A percentile compares a stretch with the other conserved stretches of the same genome.
phyloP scores from a whole-genome alignment of 2,797 vertebrate genomes.

The Enteromius radiatus region DNA sequence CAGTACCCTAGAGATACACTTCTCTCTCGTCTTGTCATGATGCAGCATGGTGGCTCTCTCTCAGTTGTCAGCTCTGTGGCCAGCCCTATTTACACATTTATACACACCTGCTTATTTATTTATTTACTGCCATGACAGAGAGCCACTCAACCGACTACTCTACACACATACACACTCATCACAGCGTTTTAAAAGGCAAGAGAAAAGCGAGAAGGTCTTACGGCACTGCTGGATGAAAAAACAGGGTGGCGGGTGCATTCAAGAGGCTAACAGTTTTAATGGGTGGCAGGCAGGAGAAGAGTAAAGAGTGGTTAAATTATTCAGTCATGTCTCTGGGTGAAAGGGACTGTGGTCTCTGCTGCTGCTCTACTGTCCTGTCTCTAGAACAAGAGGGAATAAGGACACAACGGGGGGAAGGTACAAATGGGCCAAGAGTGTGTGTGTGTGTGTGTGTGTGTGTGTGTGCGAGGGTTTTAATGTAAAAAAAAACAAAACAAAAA shows the following conservation, averaged over 20 bases:
- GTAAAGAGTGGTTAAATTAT: constrained; percentile 51
- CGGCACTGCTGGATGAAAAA: constrained; percentile 17
- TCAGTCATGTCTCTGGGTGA: constrained; percentile 60
- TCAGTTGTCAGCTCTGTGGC: constrained; percentile 54
- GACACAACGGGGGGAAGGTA: constrained; percentile 35
- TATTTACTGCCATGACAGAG: constrained; percentile 77
- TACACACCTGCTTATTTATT: constrained; percentile 79
- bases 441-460: neutral
- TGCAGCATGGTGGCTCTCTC: constrained; percentile 69
- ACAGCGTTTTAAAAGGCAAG: constrained; percentile 61
- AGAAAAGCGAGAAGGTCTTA: constrained; percentile 37
- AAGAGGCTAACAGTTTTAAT: constrained; percentile 86
- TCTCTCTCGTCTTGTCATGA: constrained; percentile 41
- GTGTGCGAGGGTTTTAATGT: neutral
- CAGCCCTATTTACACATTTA: constrained; percentile 55
- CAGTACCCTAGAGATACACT: constrained; percentile 37
- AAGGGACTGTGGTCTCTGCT: constrained; percentile 49
- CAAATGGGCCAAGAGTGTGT: constrained; percentile 38
- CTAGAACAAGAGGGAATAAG: constrained; percentile 25
- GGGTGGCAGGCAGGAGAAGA: constrained; percentile 69
- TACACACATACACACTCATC: constrained; percentile 44
- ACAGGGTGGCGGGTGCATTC: constrained; percentile 80
- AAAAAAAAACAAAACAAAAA: neutral
- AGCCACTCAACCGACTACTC: constrained; percentile 70
- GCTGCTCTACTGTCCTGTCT: constrained; percentile 50